Evolutionary conservation across 2,113 vertebrate species (phyloP).

Genomic region (Physeter macrocephalus): DNA sequence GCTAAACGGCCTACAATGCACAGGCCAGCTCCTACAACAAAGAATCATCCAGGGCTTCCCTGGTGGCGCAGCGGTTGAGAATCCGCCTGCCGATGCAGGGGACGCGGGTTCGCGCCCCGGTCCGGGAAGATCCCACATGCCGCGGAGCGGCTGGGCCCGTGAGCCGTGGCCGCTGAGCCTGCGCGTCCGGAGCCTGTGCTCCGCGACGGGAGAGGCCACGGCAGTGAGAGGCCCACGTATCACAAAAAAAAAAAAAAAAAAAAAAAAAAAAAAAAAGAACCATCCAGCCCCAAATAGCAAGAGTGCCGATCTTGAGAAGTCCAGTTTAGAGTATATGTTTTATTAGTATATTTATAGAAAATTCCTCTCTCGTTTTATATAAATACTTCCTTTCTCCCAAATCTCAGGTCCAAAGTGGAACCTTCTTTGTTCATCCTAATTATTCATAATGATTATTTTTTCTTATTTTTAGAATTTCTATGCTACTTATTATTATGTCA

Average conservation of each 20-base stretch:
- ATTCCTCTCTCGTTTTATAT: neutral
- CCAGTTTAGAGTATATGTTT: neutral
- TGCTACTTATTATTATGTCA: neutral
- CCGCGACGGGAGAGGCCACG: too few species aligned
- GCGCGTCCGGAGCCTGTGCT: too few species aligned
- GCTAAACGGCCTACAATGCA: neutral
- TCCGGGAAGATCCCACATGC: too few species aligned
- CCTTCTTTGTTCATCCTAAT: neutral
- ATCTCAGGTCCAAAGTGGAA: neutral
- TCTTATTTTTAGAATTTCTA: neutral
- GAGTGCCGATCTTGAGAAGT: neutral
- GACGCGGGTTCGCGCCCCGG: too few species aligned
- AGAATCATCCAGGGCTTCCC: neutral
- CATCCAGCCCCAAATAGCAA: neutral
- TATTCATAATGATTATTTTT: neutral
- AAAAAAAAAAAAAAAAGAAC: too few species aligned
- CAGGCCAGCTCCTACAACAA: neutral
- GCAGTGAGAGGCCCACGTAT: too few species aligned
- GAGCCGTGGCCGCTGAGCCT: too few species aligned
- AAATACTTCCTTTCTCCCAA: neutral
- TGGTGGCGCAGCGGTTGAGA: too few species aligned
- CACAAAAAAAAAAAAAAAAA: too few species aligned
- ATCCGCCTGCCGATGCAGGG: too few species aligned
- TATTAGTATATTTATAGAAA: neutral
- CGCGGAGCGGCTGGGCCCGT: too few species aligned